These are phyloP conservation scores for Gyps fulvus DNA, from an alignment of 2,113 vertebrate genomes.

Conservation along the genomic window DNA sequence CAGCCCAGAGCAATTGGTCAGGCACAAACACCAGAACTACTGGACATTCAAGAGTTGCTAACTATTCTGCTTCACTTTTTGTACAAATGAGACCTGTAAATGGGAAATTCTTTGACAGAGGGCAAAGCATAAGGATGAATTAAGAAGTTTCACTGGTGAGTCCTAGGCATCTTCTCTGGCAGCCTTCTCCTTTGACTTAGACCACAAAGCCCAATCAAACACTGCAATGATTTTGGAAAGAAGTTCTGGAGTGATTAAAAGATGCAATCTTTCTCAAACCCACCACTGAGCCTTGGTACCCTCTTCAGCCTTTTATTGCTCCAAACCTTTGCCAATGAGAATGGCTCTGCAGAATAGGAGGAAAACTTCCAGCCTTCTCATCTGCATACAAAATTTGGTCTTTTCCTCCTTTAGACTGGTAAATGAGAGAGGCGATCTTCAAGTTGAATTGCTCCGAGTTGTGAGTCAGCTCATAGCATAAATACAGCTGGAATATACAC, in stretches of 20 bases:
- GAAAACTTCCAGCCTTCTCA: background rate
- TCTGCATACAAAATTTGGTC: background rate
- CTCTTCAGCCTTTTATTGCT: background rate
- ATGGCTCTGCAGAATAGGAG: background rate
- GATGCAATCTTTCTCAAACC: background rate
- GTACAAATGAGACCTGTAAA: background rate
- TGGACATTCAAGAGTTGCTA: background rate
- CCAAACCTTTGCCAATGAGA: background rate
- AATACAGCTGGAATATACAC: constrained; percentile 51
- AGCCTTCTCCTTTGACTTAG: background rate
- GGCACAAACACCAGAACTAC: background rate
- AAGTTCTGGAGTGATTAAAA: background rate
- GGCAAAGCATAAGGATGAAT: background rate
- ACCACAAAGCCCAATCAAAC: background rate
- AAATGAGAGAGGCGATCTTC: background rate
- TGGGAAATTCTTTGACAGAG: background rate
- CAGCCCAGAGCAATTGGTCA: background rate
- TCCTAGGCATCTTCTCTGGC: background rate
- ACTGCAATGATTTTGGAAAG: background rate
- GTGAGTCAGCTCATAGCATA: constrained; percentile 36
- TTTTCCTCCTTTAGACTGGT: background rate
- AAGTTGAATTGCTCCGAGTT: background rate
- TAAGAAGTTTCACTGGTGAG: background rate
- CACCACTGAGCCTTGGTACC: background rate
- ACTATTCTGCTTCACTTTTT: background rate